phyloP scores from a whole-genome alignment of 2,797 vertebrate species.

The Tauraco hartlaubi region DNA sequence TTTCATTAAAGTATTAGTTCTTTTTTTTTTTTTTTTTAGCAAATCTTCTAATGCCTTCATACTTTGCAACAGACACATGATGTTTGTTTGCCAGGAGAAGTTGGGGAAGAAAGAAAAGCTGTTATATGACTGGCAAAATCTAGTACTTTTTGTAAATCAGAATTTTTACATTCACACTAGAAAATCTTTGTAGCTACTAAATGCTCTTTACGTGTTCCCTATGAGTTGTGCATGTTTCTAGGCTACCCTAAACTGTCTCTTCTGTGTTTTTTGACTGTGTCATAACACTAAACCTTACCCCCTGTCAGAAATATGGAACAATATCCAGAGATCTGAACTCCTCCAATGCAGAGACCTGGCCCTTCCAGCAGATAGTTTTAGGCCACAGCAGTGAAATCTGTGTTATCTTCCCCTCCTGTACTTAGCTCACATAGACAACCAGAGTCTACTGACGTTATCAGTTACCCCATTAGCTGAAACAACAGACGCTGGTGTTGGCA shows the following conservation, averaged over 20 bases:
- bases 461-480: not conserved
- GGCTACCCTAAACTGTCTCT: not conserved
- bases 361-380: not conserved
- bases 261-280: not conserved
- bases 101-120: not conserved
- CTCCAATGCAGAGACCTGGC: not conserved
- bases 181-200: not conserved
- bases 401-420: not conserved
- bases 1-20: not conserved
- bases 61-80: not conserved
- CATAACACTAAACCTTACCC: not conserved
- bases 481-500: not conserved
- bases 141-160: not conserved
- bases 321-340: not conserved
- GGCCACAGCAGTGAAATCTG: not conserved
- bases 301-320: not conserved
- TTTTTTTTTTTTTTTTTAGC: not conserved
- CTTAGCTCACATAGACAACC: not conserved
- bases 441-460: rapidly evolving
- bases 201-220: not conserved
- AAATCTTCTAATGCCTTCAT: not conserved
- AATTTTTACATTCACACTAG: not conserved
- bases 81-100: not conserved
- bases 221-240: not conserved
- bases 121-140: not conserved